Percentiles rank a stretch among this genome's conserved stretches.
These are phyloP conservation scores for Nothobranchius kuhntae DNA, from an alignment of 2,113 vertebrate genomes.

Conservation along the genomic window DNA sequence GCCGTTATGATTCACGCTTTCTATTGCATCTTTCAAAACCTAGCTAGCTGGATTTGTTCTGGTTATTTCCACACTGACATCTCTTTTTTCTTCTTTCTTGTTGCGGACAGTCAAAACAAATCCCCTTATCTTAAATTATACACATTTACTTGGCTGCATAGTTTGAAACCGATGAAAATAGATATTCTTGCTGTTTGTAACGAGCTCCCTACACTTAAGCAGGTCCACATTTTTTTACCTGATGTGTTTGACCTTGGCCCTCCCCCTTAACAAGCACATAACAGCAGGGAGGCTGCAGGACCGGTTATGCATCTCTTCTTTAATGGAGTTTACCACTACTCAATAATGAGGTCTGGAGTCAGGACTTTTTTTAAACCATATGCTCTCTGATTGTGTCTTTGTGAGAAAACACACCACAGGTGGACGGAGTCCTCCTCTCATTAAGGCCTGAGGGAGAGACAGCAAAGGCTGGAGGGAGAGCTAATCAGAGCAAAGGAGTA, in stretches of 20 bases:
- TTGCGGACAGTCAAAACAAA: slow-evolving; percentile 6
- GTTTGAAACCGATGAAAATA: background rate
- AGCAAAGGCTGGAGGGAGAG: slow-evolving; percentile 47
- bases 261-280: slow-evolving; percentile 10
- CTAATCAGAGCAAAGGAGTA: slow-evolving; percentile 34
- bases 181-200: background rate
- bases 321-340: slow-evolving; percentile 34
- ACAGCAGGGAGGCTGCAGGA: slow-evolving; percentile 33
- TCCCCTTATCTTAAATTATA: slow-evolving; percentile 19
- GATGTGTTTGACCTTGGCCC: background rate
- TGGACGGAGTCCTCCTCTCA: slow-evolving; percentile 27
- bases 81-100: background rate
- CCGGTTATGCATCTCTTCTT: slow-evolving; percentile 25
- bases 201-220: background rate
- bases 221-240: too few relatives aligned
- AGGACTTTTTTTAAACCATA: slow-evolving; percentile 31
- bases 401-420: slow-evolving; percentile 34
- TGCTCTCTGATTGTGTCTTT: slow-evolving; percentile 39
- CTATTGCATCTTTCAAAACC: slow-evolving; percentile 13
- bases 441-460: slow-evolving; percentile 37
- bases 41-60: slow-evolving; percentile 22
- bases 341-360: slow-evolving; percentile 30
- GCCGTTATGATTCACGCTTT: slow-evolving; percentile 17
- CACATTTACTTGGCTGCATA: slow-evolving; percentile 8
- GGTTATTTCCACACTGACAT: slow-evolving; percentile 15